Evolutionary conservation across 1,140 invertebrate genomes (phyloP), one percentile per base, ranked within the genome.

Genomic region (Linepithema humile): DNA sequence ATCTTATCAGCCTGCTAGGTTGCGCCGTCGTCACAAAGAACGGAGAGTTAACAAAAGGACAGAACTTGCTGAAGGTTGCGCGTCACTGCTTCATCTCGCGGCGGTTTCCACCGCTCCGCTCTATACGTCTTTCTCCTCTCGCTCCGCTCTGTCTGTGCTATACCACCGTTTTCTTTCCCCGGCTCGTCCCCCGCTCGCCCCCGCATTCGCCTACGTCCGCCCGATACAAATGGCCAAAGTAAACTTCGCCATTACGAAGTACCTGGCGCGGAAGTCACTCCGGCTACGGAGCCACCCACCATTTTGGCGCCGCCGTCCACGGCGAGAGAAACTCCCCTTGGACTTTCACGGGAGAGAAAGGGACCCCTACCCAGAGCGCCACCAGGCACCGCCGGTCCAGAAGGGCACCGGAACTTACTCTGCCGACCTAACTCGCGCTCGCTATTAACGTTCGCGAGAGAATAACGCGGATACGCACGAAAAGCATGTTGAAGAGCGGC

Each of bases 241-340:
- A 93, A 93, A 93, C 92, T 93, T 93, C 84, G 91, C 92, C 91
- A 93, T 93, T 93, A 93, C 92, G 86, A 91, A 91, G 91, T 92
- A 83, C 82, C 89, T 87, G 83, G 82, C 72, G 65, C 90, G 87
- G 78, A 90, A 88, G 84, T 92, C 89, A 78, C 78, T 77, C 72
- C 84, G 48, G 80, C 85, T 60, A 67, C 74, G 87, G 75, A 74
- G 77, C 88, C 88, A 89, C 88, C 88, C 87, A 89, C 88, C 88
- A 89, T 89, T 89, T 89, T 87, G 88, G 82, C 87, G 82, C 84
- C 84, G 55, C 84, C 84, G 80, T 75, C 84, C 82, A 82, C 86
- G 78, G 75, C 84, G 73, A 50, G 55, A 69, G 87, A 86, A 74
- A 74, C 87, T 82, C 84, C 84, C 87, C 75, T 89, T 85, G 78